These are phyloP conservation scores for Trematomus bernacchii DNA, from an alignment of 2,797 vertebrate genomes.

Conservation along the genomic window DNA sequence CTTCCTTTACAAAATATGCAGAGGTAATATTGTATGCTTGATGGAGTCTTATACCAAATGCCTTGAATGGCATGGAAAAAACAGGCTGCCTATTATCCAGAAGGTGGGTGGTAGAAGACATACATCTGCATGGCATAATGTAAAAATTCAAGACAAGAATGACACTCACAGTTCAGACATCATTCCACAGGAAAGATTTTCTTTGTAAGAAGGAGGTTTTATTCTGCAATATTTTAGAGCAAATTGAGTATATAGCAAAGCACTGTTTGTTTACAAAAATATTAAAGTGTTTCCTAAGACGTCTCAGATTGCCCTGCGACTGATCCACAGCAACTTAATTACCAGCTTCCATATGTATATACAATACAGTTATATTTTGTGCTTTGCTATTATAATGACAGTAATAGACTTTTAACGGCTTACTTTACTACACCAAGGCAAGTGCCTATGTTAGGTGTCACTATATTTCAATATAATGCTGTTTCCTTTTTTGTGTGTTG, in stretches of 20 bases:
- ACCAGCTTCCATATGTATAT: slow-evolving; percentile 15
- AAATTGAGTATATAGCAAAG: slow-evolving; percentile 32
- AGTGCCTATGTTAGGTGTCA: slow-evolving; percentile 49
- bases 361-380: not conserved
- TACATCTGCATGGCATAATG: slow-evolving; percentile 75
- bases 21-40: slow-evolving; percentile 26
- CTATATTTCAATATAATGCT: slow-evolving; percentile 36
- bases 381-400: slow-evolving; percentile 8
- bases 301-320: slow-evolving; percentile 17
- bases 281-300: slow-evolving; percentile 19
- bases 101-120: slow-evolving; percentile 70
- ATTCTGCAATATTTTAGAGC: slow-evolving; percentile 42
- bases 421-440: slow-evolving; percentile 18
- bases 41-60: slow-evolving; percentile 51
- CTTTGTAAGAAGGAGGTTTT: slow-evolving; percentile 58
- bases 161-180: slow-evolving; percentile 66
- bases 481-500: slow-evolving; percentile 51
- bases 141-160: slow-evolving; percentile 66
- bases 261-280: slow-evolving; percentile 34
- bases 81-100: slow-evolving; percentile 59
- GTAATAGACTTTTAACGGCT: not conserved
- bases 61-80: slow-evolving; percentile 60
- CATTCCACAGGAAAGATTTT: slow-evolving; percentile 56
- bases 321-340: slow-evolving; percentile 21
- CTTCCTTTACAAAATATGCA: slow-evolving; percentile 29